Base-by-base conservation (phyloP, 2,888 invertebrate species). In the Pomacea canaliculata region DNA sequence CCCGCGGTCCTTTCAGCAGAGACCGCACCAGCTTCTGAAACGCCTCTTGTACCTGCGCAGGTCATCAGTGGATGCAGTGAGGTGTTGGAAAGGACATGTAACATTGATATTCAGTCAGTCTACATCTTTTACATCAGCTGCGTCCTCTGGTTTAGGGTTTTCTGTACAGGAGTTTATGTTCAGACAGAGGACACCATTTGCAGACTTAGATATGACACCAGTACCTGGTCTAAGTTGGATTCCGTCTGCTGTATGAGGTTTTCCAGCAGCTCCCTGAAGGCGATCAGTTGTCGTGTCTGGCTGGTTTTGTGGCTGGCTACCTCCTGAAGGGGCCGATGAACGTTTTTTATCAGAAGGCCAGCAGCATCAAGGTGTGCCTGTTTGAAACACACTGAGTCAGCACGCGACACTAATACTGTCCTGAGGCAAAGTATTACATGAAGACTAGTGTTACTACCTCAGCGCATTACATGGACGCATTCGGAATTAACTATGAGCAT, bases 1-100 rank as follows among this genome's bases (percentile, higher is more conserved):
- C 51, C 51, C 12, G 51, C 3, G 51, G 12, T 16, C 51, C 51
- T 16, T 56, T 56, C 51, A 56, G 51, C 0, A 59, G 67, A 48
- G 66, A 27, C 46, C 49, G 56, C 10, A 95, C 93, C 91, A 96
- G 95, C 82, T 93, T 93, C 86, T 95, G 92, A 91, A 96, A 97
- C 70, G 96, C 94, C 78, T 94, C 94, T 87, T 96, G 94, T 92
- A 97, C 97, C 85, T 96, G 96, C 89, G 16, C 16, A 16, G 10
- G 16, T 16, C 12, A 56, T 19, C 65, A 19, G 10, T 65, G 37
- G 65, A 65, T 65, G 9, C 10, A 7, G 37, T 65, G 0, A 65
- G 13, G 23, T 65, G 65, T 2, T 23, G 18, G 23, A 19, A 4
- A 19, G 51, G 51, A 8, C 51, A 7, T 16, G 51, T 56, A 56